Percentiles rank a stretch among this genome's conserved stretches.
Evolutionary conservation across 2,113 vertebrate species (phyloP).

Genomic region (Caloenas nicobarica): DNA sequence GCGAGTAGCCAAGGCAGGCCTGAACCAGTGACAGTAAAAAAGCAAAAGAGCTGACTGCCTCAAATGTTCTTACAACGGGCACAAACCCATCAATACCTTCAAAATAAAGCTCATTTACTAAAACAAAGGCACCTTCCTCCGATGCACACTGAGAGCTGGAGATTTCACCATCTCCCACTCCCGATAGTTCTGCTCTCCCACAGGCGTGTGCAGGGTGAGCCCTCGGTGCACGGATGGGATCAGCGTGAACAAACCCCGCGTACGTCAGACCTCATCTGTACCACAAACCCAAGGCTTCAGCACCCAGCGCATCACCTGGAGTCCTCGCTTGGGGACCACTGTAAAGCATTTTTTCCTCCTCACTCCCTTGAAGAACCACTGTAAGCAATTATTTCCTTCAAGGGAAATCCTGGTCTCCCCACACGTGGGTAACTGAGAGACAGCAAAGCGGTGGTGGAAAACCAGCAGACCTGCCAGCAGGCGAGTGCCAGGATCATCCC

Average conservation of each 20-base stretch:
- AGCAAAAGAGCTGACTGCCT: background rate
- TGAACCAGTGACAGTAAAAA: background rate
- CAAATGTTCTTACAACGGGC: background rate
- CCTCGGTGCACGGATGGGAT: fast-evolving
- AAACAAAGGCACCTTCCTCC: background rate
- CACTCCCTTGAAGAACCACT: background rate
- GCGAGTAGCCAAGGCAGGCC: background rate
- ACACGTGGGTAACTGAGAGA: background rate
- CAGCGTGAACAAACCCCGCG: background rate
- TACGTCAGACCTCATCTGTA: background rate
- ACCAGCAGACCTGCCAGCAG: background rate
- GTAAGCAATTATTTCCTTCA: background rate
- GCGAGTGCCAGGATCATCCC: background rate
- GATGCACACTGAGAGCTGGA: background rate
- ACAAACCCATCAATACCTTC: background rate
- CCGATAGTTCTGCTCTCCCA: background rate
- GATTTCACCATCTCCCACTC: background rate
- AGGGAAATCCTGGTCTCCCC: background rate
- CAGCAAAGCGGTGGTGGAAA: background rate
- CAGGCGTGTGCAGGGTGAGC: background rate
- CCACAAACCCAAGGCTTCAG: background rate
- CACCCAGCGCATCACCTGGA: background rate
- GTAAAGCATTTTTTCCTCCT: background rate
- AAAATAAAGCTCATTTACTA: background rate
- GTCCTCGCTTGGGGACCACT: background rate